Evolutionary conservation across 2,797 vertebrate genomes (phyloP).

Genomic region (Sebastes dallii): DNA sequence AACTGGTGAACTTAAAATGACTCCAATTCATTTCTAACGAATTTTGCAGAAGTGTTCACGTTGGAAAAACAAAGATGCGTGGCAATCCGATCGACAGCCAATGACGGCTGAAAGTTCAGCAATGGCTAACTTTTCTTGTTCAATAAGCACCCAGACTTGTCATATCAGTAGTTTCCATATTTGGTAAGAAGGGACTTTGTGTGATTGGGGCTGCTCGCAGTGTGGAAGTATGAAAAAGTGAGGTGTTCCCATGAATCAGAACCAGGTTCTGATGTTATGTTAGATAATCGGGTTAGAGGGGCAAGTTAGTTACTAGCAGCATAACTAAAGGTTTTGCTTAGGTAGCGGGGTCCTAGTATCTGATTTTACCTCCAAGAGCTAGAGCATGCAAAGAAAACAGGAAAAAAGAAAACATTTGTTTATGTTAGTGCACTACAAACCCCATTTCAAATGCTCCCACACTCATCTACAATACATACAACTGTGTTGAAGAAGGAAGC

Average conservation of each 20-base stretch:
- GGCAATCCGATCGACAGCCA: background rate
- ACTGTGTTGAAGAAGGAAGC: slow-evolving; percentile 47
- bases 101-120: background rate
- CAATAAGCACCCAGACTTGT: background rate
- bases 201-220: background rate
- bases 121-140: no score
- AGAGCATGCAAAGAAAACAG: slow-evolving; percentile 74
- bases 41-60: background rate
- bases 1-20: background rate
- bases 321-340: slow-evolving; percentile 46
- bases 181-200: background rate
- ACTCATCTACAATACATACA: slow-evolving; percentile 71
- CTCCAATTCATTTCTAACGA: background rate
- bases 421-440: slow-evolving; percentile 69
- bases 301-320: slow-evolving; percentile 33
- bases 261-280: slow-evolving; percentile 58
- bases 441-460: slow-evolving; percentile 55
- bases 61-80: background rate
- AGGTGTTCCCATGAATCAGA: slow-evolving; percentile 73
- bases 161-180: background rate
- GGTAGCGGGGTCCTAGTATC: slow-evolving; percentile 34
- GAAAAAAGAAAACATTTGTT: slow-evolving; percentile 37
- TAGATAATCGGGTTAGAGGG: slow-evolving; percentile 35
- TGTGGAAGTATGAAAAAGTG: background rate
- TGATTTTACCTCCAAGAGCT: slow-evolving; percentile 81